Base-by-base conservation (phyloP, 2,888 invertebrate species). In the Pherbina coryleti region DNA sequence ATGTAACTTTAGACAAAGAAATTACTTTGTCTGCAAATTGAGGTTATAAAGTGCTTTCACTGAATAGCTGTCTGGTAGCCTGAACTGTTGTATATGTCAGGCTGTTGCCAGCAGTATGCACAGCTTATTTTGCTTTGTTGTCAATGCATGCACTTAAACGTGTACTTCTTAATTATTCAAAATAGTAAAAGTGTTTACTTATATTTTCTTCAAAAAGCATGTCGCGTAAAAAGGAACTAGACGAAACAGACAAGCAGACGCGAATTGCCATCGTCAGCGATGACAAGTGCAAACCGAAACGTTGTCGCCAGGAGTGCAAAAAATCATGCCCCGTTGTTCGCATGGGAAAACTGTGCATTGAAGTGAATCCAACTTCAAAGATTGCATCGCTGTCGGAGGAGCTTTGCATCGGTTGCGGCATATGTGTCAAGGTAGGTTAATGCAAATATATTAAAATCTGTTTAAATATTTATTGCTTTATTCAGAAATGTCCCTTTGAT, bases 331-430 rank as follows among this genome's bases (percentile, higher is more conserved):
- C 99, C 0, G 99, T 99, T 77, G 98, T 98, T 79, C 93, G 99
- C 83, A 98, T 98, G 97, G 99, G 99, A 88, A 99, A 99, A 90
- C 93, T 99, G 57, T 99, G 99, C 90, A 99, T 99, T 86, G 98
- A 99, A 92, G 99, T 99, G 60, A 93, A 94, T 64, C 95, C 98
- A 14, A 96, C 96, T 85, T 97, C 96, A 86, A 99, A 99, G 91
- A 97, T 99, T 84, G 98, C 99, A 55, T 93, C 95, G 62, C 97
- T 99, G 88, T 99, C 99, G 67, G 99, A 99, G 91, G 98, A 98
- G 89, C 92, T 99, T 5, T 99, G 99, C 90, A 99, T 99, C 86
- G 99, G 99, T 86, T 99, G 99, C 91, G 99, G 99, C 94, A 99
- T 99, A 86, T 99, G 99, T 92, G 97, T 98, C 78, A 99, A 99